Conservation (phyloP, 2,797 vertebrate genomes). For the Hippoglossus hippoglossus region DNA sequence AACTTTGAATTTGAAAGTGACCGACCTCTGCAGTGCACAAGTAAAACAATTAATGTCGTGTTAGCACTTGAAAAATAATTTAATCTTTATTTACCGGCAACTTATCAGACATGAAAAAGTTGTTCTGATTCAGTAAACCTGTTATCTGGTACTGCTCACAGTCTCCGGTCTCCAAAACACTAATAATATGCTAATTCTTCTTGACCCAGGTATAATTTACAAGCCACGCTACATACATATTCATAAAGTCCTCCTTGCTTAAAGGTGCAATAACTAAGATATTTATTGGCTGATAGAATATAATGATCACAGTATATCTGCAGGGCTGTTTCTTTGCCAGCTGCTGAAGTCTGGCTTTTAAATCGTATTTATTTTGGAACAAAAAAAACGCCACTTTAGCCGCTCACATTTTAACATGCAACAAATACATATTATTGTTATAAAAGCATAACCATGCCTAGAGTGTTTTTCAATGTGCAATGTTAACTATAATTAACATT, state of each 20-base stretch:
- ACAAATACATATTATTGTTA: not conserved
- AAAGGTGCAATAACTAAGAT: slow-evolving; percentile 49
- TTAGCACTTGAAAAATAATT: slow-evolving; percentile 12
- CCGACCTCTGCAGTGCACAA: not conserved
- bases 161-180: slow-evolving; percentile 44
- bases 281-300: slow-evolving; percentile 54
- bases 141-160: slow-evolving; percentile 2
- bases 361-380: slow-evolving; percentile 50
- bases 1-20: not conserved
- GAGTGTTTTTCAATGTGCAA: not conserved
- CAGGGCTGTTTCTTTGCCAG: slow-evolving; percentile 37
- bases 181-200: slow-evolving; percentile 59
- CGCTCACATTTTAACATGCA: slow-evolving; percentile 24
- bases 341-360: slow-evolving; percentile 46
- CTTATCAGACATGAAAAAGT: slow-evolving; percentile 25
- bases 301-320: slow-evolving; percentile 46
- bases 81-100: slow-evolving; percentile 19
- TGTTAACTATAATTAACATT: not conserved
- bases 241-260: slow-evolving; percentile 49
- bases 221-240: slow-evolving; percentile 55
- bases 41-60: slow-evolving; percentile 7
- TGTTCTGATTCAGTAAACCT: slow-evolving; percentile 31
- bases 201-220: slow-evolving; percentile 63
- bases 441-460: not conserved
- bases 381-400: not conserved